Evolutionary conservation across 2,888 invertebrate species (phyloP).

Genomic region (Syrista parreyssii): DNA sequence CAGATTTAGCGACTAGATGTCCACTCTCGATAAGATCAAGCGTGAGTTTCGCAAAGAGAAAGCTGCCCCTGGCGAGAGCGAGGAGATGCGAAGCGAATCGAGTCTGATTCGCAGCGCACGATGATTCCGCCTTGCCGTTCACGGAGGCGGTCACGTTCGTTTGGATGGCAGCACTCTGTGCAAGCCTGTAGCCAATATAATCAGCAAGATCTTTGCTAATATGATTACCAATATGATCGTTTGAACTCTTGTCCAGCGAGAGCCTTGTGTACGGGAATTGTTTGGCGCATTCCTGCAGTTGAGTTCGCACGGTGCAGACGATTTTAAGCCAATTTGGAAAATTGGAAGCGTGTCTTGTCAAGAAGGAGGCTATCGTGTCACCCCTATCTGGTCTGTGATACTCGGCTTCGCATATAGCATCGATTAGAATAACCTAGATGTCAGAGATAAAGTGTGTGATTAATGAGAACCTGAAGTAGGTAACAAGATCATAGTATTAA

Average conservation of each 20-base stretch:
- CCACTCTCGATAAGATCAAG: conserved; percentile 93
- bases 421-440: conserved; percentile 84
- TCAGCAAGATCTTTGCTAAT: conserved; percentile 88
- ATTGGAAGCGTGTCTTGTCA: conserved; percentile 81
- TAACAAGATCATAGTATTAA: neutral
- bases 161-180: conserved; percentile 84
- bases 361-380: conserved; percentile 91
- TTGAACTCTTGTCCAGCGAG: conserved; percentile 77
- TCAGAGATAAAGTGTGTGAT: neutral
- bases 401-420: conserved; percentile 95
- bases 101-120: conserved; percentile 72
- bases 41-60: conserved; percentile 90
- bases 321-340: conserved; percentile 93
- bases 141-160: conserved; percentile 80
- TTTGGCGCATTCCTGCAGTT: conserved; percentile 84
- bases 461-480: neutral
- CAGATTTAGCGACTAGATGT: conserved; percentile 91
- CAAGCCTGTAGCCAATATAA: conserved; percentile 86
- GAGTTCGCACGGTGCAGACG: conserved; percentile 87
- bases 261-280: conserved; percentile 84
- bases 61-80: conserved; percentile 86
- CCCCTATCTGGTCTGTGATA: conserved; percentile 96
- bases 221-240: conserved; percentile 71
- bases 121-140: conserved; percentile 73
- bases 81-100: conserved; percentile 90